Percentiles rank a stretch among this genome's conserved stretches.
Evolutionary conservation across 2,113 vertebrate species (phyloP).

Genomic region (Ageneiosus marmoratus): DNA sequence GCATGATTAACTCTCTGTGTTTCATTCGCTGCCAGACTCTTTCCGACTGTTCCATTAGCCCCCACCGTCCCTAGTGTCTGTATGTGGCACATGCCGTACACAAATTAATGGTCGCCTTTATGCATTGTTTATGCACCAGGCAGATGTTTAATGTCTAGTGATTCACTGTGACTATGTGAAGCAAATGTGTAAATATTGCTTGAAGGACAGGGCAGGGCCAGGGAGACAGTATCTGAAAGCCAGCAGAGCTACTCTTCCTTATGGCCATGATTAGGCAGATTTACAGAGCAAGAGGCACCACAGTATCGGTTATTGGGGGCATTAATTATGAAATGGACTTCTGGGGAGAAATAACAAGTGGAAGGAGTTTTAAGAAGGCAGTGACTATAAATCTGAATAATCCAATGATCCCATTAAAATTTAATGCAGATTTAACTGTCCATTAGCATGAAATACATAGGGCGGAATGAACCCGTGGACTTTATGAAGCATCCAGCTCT

Average conservation of each 20-base stretch:
- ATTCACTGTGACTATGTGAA: conserved; percentile 41
- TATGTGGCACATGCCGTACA: conserved; percentile 6
- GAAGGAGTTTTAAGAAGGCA: conserved; percentile 56
- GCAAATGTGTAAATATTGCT: conserved; percentile 65
- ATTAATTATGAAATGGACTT: conserved; percentile 62
- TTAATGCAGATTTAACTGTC: conserved; percentile 67
- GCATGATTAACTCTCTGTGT: conserved; percentile 26
- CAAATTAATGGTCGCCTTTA: conserved; percentile 32
- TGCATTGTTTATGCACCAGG: conserved; percentile 37
- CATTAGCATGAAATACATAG: conserved; percentile 54
- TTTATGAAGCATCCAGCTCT: conserved; percentile 44
- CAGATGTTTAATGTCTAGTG: conserved; percentile 45
- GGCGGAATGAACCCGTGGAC: conserved; percentile 44
- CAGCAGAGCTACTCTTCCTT: conserved; percentile 39
- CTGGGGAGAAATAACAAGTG: conserved; percentile 60
- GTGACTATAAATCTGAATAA: conserved; percentile 58
- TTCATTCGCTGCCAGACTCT: conserved; percentile 15
- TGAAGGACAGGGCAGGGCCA: conserved; percentile 49
- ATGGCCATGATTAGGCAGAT: conserved; percentile 53
- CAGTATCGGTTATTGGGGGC: conserved; percentile 49
- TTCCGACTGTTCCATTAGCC: conserved; percentile 35
- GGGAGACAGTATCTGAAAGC: conserved; percentile 14
- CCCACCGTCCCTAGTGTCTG: neutral
- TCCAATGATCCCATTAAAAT: conserved; percentile 63
- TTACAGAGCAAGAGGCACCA: conserved; percentile 49